Evolutionary conservation across 2,888 invertebrate genomes (phyloP).

Genomic region (Aleiodes leptofemur): DNA sequence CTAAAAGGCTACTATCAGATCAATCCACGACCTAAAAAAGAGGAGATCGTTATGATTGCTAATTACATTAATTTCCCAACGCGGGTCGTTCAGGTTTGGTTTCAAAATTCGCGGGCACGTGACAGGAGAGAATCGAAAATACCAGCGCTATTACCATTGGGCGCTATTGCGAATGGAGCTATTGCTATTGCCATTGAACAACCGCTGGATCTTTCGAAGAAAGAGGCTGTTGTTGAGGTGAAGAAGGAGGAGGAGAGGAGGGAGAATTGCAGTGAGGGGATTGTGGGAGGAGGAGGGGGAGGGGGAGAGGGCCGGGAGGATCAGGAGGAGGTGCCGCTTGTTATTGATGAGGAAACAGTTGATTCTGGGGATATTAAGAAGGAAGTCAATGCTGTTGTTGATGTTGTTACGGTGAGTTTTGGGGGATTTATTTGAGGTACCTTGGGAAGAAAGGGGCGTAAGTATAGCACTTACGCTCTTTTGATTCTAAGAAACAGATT

Average conservation of each 20-base stretch:
- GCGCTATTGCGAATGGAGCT: constrained; percentile 62
- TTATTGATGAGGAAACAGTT: constrained; percentile 72
- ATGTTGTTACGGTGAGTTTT: constrained; percentile 59
- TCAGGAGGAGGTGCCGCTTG: constrained; percentile 70
- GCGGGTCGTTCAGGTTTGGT: constrained; percentile 85
- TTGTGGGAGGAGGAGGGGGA: constrained; percentile 54
- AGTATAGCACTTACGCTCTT: no score
- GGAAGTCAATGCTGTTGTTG: constrained; percentile 57
- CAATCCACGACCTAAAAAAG: constrained; percentile 95
- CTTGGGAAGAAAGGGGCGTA: no score
- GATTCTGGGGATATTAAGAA: constrained; percentile 61
- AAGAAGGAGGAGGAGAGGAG: constrained; percentile 62
- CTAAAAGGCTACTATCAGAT: constrained; percentile 92
- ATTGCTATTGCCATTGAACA: constrained; percentile 79
- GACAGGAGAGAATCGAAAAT: constrained; percentile 82
- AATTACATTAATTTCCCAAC: constrained; percentile 80
- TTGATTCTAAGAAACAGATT: no score
- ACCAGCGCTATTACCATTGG: constrained; percentile 69
- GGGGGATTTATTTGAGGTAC: no score
- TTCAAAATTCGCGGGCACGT: constrained; percentile 95
- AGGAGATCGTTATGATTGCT: constrained; percentile 94
- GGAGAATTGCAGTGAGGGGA: constrained; percentile 64
- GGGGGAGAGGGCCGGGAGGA: constrained; percentile 60
- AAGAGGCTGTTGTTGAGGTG: constrained; percentile 78
- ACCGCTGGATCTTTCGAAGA: constrained; percentile 93